Percentiles rank a stretch among this genome's conserved stretches.
These are phyloP conservation scores for Temnothorax unifasciatus DNA, from an alignment of 2,888 invertebrate genomes.

Conservation along the genomic window DNA sequence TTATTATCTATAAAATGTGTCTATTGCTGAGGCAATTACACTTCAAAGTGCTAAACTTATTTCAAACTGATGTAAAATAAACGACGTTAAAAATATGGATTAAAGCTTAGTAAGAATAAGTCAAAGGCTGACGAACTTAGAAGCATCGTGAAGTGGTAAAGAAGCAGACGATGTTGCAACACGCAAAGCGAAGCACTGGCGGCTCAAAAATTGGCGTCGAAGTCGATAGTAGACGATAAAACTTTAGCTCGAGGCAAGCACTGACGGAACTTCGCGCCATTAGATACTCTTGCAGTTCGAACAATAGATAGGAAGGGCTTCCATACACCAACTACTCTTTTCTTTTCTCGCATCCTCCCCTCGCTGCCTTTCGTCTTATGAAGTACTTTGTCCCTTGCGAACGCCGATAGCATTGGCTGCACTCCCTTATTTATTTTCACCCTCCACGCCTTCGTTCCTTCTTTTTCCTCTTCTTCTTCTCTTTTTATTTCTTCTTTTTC, in stretches of 20 bases:
- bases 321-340: conserved; percentile 49
- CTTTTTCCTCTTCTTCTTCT: conserved; percentile 7
- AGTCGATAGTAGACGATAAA: conserved; percentile 77
- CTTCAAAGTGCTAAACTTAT: not conserved
- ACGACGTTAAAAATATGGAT: conserved; percentile 15
- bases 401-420: conserved; percentile 41
- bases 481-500: not conserved
- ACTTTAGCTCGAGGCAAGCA: conserved; percentile 71
- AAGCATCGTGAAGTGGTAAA: conserved; percentile 21
- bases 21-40: not conserved
- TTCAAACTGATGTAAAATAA: conserved; percentile 21
- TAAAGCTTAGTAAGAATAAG: conserved; percentile 43
- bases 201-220: conserved; percentile 79
- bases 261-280: conserved; percentile 81
- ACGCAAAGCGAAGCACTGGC: conserved; percentile 63
- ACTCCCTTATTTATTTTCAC: conserved; percentile 66
- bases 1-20: not conserved
- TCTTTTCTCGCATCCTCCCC: conserved; percentile 14
- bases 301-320: conserved; percentile 70
- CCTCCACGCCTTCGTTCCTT: conserved; percentile 40
- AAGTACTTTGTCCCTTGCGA: conserved; percentile 57
- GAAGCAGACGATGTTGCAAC: conserved; percentile 56
- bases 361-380: conserved; percentile 44
- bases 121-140: conserved; percentile 46
- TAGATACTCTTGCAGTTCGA: conserved; percentile 77